Conservation (phyloP, 2,888 invertebrate genomes). For the Ommatoiulus sabulosus region DNA sequence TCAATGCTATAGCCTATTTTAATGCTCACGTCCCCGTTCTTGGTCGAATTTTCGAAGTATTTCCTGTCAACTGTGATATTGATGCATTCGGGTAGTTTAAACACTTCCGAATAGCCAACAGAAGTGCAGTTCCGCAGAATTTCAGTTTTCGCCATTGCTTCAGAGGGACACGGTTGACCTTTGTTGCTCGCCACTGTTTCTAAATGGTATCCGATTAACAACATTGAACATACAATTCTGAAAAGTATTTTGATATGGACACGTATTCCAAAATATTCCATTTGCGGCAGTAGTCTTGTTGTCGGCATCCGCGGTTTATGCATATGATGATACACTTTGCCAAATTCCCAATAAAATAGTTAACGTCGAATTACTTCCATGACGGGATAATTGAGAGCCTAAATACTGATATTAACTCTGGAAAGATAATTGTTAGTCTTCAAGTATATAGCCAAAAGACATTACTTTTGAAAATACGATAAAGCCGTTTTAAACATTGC, state of each 20-base stretch:
- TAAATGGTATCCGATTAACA: background rate
- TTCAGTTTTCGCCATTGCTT: background rate
- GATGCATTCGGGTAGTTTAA: background rate
- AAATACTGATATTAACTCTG: too few species aligned
- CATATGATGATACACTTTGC: too few species aligned
- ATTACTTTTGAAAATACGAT: too few species aligned
- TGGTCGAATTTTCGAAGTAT: background rate
- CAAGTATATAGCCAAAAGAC: too few species aligned
- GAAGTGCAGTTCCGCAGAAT: background rate
- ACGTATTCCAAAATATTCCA: too few species aligned
- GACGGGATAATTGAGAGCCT: too few species aligned
- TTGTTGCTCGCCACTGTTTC: background rate
- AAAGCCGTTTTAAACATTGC: too few species aligned
- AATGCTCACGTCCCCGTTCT: background rate
- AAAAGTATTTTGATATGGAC: background rate
- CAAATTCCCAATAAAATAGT: too few species aligned
- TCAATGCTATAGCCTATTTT: slow-evolving; percentile 23
- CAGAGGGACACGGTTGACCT: background rate
- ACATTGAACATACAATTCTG: background rate
- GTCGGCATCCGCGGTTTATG: too few species aligned
- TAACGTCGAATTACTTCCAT: too few species aligned
- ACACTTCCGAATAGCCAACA: background rate
- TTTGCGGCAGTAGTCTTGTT: too few species aligned
- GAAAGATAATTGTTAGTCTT: too few species aligned
- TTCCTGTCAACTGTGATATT: background rate